Evolutionary conservation across 2,113 vertebrate genomes (phyloP).

Genomic region (Gallinago undulata): DNA sequence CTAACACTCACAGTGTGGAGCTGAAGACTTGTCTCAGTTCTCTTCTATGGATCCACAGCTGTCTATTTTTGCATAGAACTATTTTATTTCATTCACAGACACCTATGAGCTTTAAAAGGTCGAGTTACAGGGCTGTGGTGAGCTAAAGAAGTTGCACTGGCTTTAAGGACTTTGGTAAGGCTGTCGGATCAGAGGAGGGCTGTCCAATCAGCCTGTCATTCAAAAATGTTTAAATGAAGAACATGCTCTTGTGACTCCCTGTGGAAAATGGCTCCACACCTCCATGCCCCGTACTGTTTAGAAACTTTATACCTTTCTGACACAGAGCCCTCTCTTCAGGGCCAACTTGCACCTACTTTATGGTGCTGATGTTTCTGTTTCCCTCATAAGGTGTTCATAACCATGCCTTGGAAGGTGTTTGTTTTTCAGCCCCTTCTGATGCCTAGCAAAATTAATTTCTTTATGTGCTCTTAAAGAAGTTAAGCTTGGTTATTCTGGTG

Average conservation of each 20-base stretch:
- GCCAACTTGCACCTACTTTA: neutral
- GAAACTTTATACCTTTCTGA: neutral
- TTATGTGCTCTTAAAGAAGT: neutral
- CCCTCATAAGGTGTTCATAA: neutral
- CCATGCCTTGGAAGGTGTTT: neutral
- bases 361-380: neutral
- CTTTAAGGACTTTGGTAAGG: neutral
- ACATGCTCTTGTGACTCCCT: neutral
- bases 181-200: neutral
- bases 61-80: neutral
- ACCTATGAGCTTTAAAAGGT: neutral
- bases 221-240: neutral
- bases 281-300: neutral
- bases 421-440: neutral
- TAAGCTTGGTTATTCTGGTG: neutral
- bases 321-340: neutral
- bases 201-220: neutral
- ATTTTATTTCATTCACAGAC: neutral
- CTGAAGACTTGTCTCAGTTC: neutral
- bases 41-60: rapidly evolving
- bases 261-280: neutral
- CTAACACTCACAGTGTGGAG: neutral
- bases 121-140: neutral
- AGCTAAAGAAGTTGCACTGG: neutral
- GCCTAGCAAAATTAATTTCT: neutral